Percentiles rank a stretch among this genome's conserved stretches.
phyloP scores from a whole-genome alignment of 2,888 invertebrate species.

The Euplagia quadripunctaria region DNA sequence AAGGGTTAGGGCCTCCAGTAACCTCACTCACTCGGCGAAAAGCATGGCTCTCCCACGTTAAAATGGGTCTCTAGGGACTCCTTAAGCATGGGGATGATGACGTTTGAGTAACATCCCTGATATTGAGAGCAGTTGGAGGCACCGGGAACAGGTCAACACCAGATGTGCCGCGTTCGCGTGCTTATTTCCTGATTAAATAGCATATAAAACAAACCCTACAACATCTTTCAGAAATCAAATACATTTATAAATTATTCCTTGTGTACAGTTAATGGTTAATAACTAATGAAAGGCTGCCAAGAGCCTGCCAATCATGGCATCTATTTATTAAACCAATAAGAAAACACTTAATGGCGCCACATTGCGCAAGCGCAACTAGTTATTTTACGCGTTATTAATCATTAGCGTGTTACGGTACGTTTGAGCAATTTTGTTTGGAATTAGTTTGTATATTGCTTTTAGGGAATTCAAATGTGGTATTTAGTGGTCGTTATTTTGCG shows the following conservation, averaged over 20 bases:
- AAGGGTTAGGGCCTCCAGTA: no score
- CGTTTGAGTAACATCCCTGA: no score
- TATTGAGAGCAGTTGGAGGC: no score
- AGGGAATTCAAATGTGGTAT: not conserved
- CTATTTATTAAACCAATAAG: constrained; percentile 61
- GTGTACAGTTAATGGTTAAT: constrained; percentile 25
- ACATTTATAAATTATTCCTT: not conserved
- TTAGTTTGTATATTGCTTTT: constrained; percentile 38
- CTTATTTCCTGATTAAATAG: no score
- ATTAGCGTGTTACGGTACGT: constrained; percentile 35
- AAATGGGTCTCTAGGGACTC: no score
- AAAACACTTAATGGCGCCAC: constrained; percentile 52
- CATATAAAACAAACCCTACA: not conserved
- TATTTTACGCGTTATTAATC: constrained; percentile 45
- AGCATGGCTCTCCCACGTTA: no score
- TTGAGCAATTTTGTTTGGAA: constrained; percentile 47
- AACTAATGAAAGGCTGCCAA: constrained; percentile 32
- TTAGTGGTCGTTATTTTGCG: not conserved
- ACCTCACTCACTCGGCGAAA: no score
- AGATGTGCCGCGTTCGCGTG: no score
- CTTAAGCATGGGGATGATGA: no score
- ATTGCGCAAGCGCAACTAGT: constrained; percentile 43
- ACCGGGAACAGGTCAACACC: no score
- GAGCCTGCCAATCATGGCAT: constrained; percentile 53
- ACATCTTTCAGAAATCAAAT: not conserved